A percentile compares a stretch with the other conserved stretches of the same genome.
phyloP scores from a whole-genome alignment of 1,140 invertebrate species.

The Lethocerus indicus region DNA sequence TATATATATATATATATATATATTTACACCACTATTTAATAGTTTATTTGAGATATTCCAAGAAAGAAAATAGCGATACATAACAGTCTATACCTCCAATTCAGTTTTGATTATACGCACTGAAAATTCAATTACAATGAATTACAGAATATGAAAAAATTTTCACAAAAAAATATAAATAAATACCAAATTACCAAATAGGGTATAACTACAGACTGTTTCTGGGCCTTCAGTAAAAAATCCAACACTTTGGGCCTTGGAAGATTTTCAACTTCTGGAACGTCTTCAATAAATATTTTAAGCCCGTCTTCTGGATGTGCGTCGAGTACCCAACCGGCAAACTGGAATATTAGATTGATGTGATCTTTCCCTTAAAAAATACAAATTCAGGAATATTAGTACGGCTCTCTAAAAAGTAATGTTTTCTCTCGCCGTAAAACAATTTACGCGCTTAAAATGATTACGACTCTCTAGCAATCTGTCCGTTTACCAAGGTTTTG shows the following conservation, averaged over 20 bases:
- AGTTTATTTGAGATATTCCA: not conserved
- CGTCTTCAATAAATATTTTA: slow-evolving; percentile 87
- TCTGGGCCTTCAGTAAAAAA: slow-evolving; percentile 67
- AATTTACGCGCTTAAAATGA: no score
- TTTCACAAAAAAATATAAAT: slow-evolving; percentile 2
- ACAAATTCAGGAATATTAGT: not conserved
- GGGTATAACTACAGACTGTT: slow-evolving; percentile 56
- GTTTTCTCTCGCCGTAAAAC: no score
- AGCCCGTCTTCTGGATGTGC: slow-evolving; percentile 77
- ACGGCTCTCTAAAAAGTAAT: not conserved
- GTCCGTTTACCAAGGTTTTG: slow-evolving; percentile 76
- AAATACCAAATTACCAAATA: no score
- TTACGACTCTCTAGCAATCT: no score
- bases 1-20: not conserved
- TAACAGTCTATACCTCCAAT: not conserved
- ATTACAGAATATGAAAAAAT: not conserved
- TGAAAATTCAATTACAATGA: no score
- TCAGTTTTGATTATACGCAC: not conserved
- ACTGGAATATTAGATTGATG: slow-evolving; percentile 84
- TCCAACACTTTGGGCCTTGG: slow-evolving; percentile 78
- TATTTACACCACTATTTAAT: not conserved
- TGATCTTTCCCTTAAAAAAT: slow-evolving; percentile 48
- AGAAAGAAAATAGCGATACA: not conserved
- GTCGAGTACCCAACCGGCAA: slow-evolving; percentile 81
- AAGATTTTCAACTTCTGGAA: slow-evolving; percentile 71